Conservation (phyloP, 1,140 invertebrate genomes). For the Drosophila paulistorum region DNA sequence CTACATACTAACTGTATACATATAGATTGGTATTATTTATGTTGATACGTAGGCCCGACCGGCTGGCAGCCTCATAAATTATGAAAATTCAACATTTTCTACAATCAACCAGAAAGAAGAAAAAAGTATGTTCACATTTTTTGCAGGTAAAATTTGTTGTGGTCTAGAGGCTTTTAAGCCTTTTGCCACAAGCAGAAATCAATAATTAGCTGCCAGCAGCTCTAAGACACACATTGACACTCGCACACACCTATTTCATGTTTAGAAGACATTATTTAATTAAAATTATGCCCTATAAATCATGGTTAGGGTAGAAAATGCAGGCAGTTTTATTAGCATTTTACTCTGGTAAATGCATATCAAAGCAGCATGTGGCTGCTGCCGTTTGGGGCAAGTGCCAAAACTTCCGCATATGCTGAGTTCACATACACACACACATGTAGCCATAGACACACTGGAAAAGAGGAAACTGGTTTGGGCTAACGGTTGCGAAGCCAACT, state of each 20-base stretch:
- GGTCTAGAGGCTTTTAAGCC: conserved; percentile 45
- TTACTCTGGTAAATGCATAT: conserved; percentile 45
- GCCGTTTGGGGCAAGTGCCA: conserved; percentile 52
- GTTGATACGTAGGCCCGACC: conserved; percentile 65
- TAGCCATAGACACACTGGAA: conserved; percentile 6
- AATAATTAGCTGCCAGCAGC: conserved; percentile 53
- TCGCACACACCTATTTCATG: neutral
- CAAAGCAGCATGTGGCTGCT: conserved; percentile 50
- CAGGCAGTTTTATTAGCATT: conserved; percentile 41
- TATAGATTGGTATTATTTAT: conserved; percentile 76
- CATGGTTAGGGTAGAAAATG: conserved; percentile 39
- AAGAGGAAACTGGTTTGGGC: conserved; percentile 68
- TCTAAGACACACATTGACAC: neutral
- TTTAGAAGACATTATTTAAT: conserved; percentile 61
- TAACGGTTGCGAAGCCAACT: conserved; percentile 63
- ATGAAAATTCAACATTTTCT: conserved; percentile 72
- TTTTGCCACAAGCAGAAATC: conserved; percentile 46
- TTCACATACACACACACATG: neutral
- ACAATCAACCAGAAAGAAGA: conserved; percentile 19
- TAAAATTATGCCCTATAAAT: conserved; percentile 71
- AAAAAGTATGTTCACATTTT: conserved; percentile 18
- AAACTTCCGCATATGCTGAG: conserved; percentile 30
- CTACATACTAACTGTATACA: conserved; percentile 10
- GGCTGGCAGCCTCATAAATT: conserved; percentile 72
- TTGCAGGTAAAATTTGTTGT: conserved; percentile 64